These are phyloP conservation scores for Drosophila neonasuta DNA, from an alignment of 2,888 invertebrate genomes.

Conservation along the genomic window DNA sequence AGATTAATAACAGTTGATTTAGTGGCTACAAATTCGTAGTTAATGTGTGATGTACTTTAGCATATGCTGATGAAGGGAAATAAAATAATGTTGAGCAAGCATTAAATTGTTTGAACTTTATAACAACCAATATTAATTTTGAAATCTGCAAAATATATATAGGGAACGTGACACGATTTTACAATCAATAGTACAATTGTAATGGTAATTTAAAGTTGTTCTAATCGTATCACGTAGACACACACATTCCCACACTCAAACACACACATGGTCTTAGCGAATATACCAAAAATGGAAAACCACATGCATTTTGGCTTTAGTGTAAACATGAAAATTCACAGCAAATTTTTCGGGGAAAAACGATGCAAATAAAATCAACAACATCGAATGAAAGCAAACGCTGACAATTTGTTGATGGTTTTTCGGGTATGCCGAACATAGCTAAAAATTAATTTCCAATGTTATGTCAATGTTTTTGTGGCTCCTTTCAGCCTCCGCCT, in stretches of 20 bases:
- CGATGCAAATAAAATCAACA: slow-evolving; percentile 58
- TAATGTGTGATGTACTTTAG: not conserved
- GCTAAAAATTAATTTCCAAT: slow-evolving; percentile 71
- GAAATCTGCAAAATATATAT: not conserved
- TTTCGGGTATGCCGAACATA: slow-evolving; percentile 45
- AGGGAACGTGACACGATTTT: slow-evolving; percentile 22
- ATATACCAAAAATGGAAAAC: slow-evolving; percentile 36
- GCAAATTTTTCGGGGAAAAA: slow-evolving; percentile 23
- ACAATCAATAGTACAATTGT: slow-evolving; percentile 21
- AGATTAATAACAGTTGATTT: not conserved
- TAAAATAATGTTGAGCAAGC: not conserved
- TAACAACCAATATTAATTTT: slow-evolving; percentile 25
- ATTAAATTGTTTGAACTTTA: not conserved
- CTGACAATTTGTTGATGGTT: slow-evolving; percentile 73
- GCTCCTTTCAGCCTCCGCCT: not conserved
- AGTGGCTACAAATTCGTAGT: not conserved
- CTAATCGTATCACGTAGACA: slow-evolving; percentile 46
- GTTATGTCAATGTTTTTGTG: slow-evolving; percentile 44
- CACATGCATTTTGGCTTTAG: slow-evolving; percentile 56
- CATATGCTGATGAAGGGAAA: not conserved
- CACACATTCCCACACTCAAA: not conserved
- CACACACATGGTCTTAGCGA: slow-evolving; percentile 18
- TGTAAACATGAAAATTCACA: slow-evolving; percentile 51
- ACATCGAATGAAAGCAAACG: slow-evolving; percentile 59
- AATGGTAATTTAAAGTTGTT: slow-evolving; percentile 39